Base-by-base conservation (phyloP, 2,888 invertebrate species). In the Pachycephus smyrnensis region DNA sequence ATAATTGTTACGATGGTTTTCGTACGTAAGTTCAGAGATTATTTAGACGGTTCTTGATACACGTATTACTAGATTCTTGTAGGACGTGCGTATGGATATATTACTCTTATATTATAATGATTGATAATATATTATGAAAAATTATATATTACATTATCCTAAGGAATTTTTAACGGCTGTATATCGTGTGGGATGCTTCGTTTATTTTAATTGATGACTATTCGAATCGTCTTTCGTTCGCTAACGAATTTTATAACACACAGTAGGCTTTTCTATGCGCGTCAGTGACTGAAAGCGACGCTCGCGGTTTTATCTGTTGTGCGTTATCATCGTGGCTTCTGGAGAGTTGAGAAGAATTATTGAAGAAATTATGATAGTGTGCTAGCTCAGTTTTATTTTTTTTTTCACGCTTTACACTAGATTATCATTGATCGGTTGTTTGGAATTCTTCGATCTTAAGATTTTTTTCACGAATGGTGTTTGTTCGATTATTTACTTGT, bases 1-100 rank as follows among this genome's bases (percentile, higher is more conserved):
- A 76, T 76, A 77, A 82, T 82, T 79, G 80, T 80, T 77, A 82
- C 78, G 80, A 75, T 78, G 76, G 76, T 79, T 82, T 84, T 84
- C 73, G 31, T 32, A 9, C 55, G 73, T 75, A 75, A 80, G 77
- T 76, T 68, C 76, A 73, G 68, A 78, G 68, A 73, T 55, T 69
- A 33, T 80, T 55, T 55, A 23, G 23, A 9, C 9, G 23, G 23
- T 55, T 55, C 55, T 55, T 55, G 23, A 23, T 55, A 23, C 55
- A 55, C 55, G 55, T 55, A 55, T 23, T 55, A 55, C 55, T 55
- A 55, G 55, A 23, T 23, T 23, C 55, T 55, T 23, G 55, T 55
- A 55, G 55, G 23, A 55, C 23, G 23, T 23, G 23, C 9, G 0
- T 55, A 55, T 40, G 23, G 9, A 23, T 23, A 55, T 23, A 55